Percentiles rank a stretch among this genome's conserved stretches.
Conservation (phyloP, 2,113 vertebrate genomes). For the Bathybates hornii region DNA sequence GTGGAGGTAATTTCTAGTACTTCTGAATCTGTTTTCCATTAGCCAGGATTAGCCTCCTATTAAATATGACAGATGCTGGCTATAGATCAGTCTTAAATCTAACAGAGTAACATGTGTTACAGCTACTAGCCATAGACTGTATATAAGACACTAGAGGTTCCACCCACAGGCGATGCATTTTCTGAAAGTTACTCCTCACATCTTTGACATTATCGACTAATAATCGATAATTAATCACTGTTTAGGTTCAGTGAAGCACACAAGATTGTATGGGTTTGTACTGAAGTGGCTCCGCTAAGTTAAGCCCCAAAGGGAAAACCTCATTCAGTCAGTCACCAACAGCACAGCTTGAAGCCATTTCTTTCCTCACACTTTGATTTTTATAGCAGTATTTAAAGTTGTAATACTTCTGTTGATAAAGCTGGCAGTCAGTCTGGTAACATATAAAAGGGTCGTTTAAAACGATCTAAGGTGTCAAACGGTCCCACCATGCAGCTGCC, state of each 20-base stretch:
- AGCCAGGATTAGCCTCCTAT: not conserved
- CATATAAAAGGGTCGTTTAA: not conserved
- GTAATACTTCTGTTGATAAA: not conserved
- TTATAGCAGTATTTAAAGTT: not conserved
- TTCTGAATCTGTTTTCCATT: not conserved
- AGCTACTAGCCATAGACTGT: not conserved
- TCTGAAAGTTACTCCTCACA: not conserved
- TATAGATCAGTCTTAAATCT: not conserved
- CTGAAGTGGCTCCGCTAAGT: not conserved
- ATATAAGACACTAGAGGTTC: not conserved
- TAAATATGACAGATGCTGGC: not conserved
- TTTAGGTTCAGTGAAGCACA: not conserved
- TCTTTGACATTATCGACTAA: not conserved
- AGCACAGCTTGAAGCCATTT: not conserved
- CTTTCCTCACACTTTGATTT: not conserved
- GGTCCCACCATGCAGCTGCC: not conserved
- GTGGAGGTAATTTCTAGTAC: not conserved
- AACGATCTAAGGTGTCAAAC: not conserved
- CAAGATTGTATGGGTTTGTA: not conserved
- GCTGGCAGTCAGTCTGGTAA: not conserved
- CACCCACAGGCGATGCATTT: not conserved
- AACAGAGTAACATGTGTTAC: not conserved
- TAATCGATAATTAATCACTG: not conserved
- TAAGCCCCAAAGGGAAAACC: not conserved
- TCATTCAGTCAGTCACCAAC: not conserved